Evolutionary conservation across 2,797 vertebrate genomes (phyloP).

Genomic region (Myripristis jacobus): DNA sequence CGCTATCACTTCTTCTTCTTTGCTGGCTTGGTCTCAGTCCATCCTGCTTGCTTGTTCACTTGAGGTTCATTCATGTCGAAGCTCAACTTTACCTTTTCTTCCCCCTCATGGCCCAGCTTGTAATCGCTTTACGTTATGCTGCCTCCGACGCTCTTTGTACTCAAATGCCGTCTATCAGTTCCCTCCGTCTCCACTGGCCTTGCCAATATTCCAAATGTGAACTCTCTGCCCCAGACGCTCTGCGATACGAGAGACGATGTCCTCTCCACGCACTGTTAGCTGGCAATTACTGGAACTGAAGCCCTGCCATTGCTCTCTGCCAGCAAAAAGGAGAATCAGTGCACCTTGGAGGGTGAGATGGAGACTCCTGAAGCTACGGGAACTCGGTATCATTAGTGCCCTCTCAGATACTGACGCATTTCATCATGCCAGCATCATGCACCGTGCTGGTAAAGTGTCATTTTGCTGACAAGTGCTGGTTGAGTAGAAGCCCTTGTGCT

Average conservation of each 20-base stretch:
- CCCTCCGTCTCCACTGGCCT: constrained; percentile 17
- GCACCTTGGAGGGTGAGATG: constrained; percentile 30
- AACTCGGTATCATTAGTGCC: constrained; percentile 24
- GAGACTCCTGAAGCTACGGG: constrained; percentile 31
- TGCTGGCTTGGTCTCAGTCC: background rate
- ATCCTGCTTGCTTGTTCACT: background rate
- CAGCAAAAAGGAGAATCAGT: constrained; percentile 51
- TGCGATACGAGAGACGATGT: constrained; percentile 54
- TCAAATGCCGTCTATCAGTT: constrained; percentile 2
- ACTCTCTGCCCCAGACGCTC: constrained; percentile 37
- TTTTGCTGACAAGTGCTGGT: constrained; percentile 4
- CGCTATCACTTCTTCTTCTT: constrained; percentile 5
- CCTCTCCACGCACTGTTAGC: constrained; percentile 62
- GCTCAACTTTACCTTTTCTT: constrained; percentile 19
- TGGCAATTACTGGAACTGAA: constrained; percentile 61
- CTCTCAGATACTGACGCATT: constrained; percentile 27
- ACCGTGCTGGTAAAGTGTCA: constrained; percentile 2
- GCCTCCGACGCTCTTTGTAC: constrained; percentile 8
- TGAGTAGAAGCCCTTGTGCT: background rate
- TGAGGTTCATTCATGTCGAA: background rate
- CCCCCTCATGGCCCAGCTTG: background rate
- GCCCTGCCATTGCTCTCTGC: constrained; percentile 32
- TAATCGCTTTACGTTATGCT: constrained; percentile 36
- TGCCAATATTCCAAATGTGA: constrained; percentile 27
- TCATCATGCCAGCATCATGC: background rate